Percentiles rank a stretch among this genome's conserved stretches.
phyloP scores from a whole-genome alignment of 2,888 invertebrate species.

The Mesorhabditis sp. region DNA sequence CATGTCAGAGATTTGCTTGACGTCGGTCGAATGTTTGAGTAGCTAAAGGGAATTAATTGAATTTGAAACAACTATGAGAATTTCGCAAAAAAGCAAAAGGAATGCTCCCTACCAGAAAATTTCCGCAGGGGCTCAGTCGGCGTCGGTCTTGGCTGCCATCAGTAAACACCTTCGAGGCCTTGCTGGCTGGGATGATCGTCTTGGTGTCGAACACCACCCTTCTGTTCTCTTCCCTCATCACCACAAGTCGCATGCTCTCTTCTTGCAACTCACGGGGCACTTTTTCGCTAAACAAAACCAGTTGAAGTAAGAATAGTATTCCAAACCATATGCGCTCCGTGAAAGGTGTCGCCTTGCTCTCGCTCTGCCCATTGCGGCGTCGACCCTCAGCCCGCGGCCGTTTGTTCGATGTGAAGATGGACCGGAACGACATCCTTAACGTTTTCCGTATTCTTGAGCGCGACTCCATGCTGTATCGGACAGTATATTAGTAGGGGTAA shows the following conservation, averaged over 20 bases:
- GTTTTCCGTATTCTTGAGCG: too few relatives aligned
- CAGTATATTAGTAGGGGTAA: too few relatives aligned
- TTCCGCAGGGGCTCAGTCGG: not conserved
- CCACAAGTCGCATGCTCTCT: not conserved
- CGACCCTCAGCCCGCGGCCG: too few relatives aligned
- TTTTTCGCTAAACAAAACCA: not conserved
- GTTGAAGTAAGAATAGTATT: not conserved
- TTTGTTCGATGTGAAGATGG: too few relatives aligned
- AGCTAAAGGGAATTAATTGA: not conserved
- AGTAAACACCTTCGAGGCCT: too few relatives aligned
- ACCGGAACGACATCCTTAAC: too few relatives aligned
- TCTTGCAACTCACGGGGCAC: not conserved
- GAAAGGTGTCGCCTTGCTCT: not conserved
- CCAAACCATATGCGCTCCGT: not conserved
- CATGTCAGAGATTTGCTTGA: constrained; percentile 29
- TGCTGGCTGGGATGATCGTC: not conserved
- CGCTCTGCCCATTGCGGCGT: too few relatives aligned
- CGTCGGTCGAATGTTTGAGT: constrained; percentile 20
- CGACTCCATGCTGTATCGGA: too few relatives aligned
- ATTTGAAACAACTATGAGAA: not conserved
- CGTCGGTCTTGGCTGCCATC: not conserved
- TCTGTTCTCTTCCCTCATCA: not conserved
- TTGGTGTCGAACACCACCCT: not conserved
- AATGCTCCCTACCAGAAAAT: not conserved
- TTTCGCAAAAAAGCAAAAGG: not conserved